phyloP scores from a whole-genome alignment of 2,888 invertebrate genomes.

The Hypomecis punctinalis region DNA sequence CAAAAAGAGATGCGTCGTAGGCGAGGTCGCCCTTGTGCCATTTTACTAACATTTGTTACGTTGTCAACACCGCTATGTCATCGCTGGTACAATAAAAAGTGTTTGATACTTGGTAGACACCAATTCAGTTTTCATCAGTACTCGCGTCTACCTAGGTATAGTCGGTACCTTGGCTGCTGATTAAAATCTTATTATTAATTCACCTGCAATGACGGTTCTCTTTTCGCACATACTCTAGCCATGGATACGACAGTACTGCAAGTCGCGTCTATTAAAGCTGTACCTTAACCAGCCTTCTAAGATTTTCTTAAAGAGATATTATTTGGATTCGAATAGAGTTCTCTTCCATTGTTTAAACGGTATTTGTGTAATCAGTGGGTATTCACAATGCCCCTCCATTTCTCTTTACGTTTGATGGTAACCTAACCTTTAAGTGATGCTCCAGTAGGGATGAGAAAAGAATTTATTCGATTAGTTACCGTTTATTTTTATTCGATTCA shows the following conservation, averaged over 20 bases:
- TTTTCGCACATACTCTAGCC: too few species aligned
- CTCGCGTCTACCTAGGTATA: too few species aligned
- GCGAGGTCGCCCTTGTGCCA: too few species aligned
- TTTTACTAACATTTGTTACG: too few species aligned
- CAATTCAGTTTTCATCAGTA: too few species aligned
- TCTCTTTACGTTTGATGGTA: conserved; percentile 33
- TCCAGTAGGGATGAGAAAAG: conserved; percentile 11
- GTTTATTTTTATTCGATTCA: neutral
- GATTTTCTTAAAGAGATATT: conserved; percentile 40
- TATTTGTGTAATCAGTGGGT: conserved; percentile 41
- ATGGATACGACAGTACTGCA: neutral
- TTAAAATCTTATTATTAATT: too few species aligned
- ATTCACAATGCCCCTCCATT: conserved; percentile 36
- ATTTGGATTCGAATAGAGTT: conserved; percentile 42
- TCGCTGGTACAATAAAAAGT: too few species aligned
- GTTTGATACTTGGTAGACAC: too few species aligned
- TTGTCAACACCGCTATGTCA: too few species aligned
- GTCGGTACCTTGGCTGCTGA: too few species aligned
- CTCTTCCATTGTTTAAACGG: conserved; percentile 42
- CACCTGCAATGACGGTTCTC: too few species aligned
- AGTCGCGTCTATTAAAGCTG: conserved; percentile 6
- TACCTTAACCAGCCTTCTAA: conserved; percentile 36
- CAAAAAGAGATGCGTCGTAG: too few species aligned
- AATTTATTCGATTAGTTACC: neutral
- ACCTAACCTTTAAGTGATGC: conserved; percentile 35